These are phyloP conservation scores for Pempheris klunzingeri DNA, from an alignment of 2,797 vertebrate genomes.

Conservation along the genomic window DNA sequence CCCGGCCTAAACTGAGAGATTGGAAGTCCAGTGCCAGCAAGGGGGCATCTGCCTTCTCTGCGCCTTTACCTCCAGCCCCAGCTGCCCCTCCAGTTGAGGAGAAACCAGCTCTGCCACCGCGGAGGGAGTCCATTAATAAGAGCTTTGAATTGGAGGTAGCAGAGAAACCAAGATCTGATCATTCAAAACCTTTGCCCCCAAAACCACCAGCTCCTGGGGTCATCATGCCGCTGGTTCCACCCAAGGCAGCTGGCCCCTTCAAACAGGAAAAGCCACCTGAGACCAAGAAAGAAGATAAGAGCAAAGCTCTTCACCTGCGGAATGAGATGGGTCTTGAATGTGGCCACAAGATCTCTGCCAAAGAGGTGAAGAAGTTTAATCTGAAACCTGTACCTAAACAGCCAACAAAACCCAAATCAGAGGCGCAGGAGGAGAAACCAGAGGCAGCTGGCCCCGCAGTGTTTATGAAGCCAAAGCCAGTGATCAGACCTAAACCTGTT, in stretches of 20 bases:
- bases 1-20: conserved; percentile 90
- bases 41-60: conserved; percentile 66
- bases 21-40: conserved; percentile 89
- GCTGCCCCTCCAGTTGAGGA: conserved; percentile 87
- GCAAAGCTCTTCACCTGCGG: conserved; percentile 90
- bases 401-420: conserved; percentile 89
- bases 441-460: conserved; percentile 79
- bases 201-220: conserved; percentile 89
- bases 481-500: conserved; percentile 92
- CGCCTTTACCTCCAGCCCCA: conserved; percentile 84
- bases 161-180: conserved; percentile 87
- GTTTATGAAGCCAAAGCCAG: conserved; percentile 92
- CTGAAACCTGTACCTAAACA: conserved; percentile 94
- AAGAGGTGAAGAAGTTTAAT: conserved; percentile 96
- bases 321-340: conserved; percentile 99
- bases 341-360: conserved; percentile 94
- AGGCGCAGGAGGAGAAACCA: conserved; percentile 85
- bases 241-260: conserved; percentile 83
- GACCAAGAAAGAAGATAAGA: conserved; percentile 92
- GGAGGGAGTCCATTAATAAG: conserved; percentile 96
- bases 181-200: conserved; percentile 88
- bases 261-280: conserved; percentile 90
- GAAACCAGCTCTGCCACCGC: conserved; percentile 94
- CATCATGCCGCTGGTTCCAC: conserved; percentile 88
- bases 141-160: conserved; percentile 89